A percentile compares a stretch with the other conserved stretches of the same genome.
phyloP scores from a whole-genome alignment of 2,888 invertebrate species.

The Busseola fusca region DNA sequence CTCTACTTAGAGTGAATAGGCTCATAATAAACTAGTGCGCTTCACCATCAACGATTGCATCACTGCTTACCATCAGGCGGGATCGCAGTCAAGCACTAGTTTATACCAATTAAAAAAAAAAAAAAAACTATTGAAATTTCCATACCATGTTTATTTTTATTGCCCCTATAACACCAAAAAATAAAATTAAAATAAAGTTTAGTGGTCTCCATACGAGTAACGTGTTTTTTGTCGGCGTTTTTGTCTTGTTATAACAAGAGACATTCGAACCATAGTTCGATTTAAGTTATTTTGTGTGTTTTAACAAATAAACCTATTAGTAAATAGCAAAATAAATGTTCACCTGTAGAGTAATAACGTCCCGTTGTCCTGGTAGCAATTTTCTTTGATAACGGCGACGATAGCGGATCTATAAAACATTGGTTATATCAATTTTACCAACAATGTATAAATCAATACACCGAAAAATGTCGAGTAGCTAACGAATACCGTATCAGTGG shows the following conservation, averaged over 20 bases:
- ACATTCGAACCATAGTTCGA: too few relatives aligned
- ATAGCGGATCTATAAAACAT: conserved; percentile 86
- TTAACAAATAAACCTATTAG: not conserved
- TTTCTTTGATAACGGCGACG: conserved; percentile 89
- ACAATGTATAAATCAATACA: not conserved
- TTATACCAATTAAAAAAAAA: too few relatives aligned
- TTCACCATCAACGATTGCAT: too few relatives aligned
- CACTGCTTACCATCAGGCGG: too few relatives aligned
- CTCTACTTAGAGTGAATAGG: too few relatives aligned
- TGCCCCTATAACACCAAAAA: not conserved
- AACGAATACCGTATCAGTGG: not conserved
- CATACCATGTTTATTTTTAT: not conserved
- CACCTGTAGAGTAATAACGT: conserved; percentile 88
- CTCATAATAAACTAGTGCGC: too few relatives aligned
- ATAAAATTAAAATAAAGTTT: not conserved
- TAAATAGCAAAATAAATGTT: conserved; percentile 6
- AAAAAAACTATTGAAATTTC: too few relatives aligned
- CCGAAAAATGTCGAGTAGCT: not conserved
- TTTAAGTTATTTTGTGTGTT: not conserved
- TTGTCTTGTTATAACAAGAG: not conserved
- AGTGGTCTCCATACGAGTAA: not conserved
- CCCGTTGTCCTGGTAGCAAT: conserved; percentile 84
- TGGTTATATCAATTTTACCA: not conserved
- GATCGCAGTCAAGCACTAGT: too few relatives aligned
- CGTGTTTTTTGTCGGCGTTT: not conserved